phyloP scores from a whole-genome alignment of 2,888 invertebrate genomes.

The Hypsopygia costalis region DNA sequence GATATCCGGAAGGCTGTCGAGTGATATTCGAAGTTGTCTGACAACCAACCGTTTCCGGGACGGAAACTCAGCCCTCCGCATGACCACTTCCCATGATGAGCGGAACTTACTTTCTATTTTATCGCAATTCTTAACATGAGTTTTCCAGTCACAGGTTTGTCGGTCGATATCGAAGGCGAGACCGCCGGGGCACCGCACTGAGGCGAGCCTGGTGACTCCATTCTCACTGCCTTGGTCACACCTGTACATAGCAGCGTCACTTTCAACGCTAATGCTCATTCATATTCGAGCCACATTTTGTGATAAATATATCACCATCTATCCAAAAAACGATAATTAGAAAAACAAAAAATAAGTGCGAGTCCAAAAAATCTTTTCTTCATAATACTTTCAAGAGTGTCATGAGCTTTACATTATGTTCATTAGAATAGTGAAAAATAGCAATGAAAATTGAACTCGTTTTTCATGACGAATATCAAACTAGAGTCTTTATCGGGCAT shows the following conservation, averaged over 20 bases:
- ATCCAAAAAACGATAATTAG: no score
- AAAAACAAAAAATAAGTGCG: no score
- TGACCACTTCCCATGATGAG: constrained; percentile 59
- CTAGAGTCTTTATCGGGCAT: no score
- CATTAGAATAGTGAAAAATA: no score
- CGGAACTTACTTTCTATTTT: constrained; percentile 93
- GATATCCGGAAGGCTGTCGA: constrained; percentile 62
- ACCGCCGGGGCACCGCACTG: constrained; percentile 93
- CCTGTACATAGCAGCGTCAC: constrained; percentile 82
- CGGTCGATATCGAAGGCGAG: constrained; percentile 96
- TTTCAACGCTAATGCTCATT: constrained; percentile 32
- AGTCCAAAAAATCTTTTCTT: no score
- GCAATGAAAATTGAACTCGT: no score
- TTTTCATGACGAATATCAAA: no score
- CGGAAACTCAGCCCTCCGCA: constrained; percentile 68
- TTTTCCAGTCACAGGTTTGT: constrained; percentile 98
- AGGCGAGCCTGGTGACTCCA: constrained; percentile 92
- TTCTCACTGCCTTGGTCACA: constrained; percentile 95
- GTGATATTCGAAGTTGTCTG: constrained; percentile 28
- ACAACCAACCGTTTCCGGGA: constrained; percentile 32
- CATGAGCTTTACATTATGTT: no score
- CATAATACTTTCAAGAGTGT: no score
- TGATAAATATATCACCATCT: no score
- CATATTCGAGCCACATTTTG: neutral
- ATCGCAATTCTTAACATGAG: constrained; percentile 97